Percentiles rank a stretch among this genome's conserved stretches.
These are phyloP conservation scores for Empidonax traillii DNA, from an alignment of 2,113 vertebrate genomes.

Conservation along the genomic window DNA sequence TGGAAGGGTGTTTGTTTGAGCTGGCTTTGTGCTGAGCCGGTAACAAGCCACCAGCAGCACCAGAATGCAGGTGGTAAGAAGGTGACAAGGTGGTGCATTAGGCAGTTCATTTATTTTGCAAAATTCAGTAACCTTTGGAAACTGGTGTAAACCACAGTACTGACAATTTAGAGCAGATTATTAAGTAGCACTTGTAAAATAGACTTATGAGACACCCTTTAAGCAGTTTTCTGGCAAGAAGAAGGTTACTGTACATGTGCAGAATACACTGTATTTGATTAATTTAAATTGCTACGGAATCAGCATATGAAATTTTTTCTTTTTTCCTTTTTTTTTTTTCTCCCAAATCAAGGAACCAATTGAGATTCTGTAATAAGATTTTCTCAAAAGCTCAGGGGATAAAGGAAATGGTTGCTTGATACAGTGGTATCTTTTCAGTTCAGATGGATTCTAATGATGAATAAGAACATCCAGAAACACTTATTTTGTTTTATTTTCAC, in stretches of 20 bases:
- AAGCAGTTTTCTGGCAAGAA: not conserved
- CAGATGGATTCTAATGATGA: not conserved
- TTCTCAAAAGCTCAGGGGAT: slow-evolving; percentile 12
- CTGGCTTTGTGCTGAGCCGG: not conserved
- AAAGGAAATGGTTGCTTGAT: not conserved
- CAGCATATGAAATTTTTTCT: not conserved
- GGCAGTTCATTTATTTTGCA: not conserved
- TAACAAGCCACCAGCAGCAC: not conserved
- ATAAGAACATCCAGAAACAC: not conserved
- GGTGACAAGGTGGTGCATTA: not conserved
- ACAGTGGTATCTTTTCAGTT: slow-evolving; percentile 4
- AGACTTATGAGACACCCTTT: not conserved
- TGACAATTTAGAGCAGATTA: not conserved
- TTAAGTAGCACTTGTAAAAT: not conserved
- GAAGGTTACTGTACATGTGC: not conserved
- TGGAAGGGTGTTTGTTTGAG: not conserved
- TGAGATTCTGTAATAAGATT: not conserved
- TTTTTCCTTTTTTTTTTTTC: not conserved
- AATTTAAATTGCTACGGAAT: slow-evolving; percentile 38
- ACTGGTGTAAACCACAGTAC: not conserved
- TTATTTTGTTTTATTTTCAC: slow-evolving; percentile 49
- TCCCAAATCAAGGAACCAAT: not conserved
- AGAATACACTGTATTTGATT: not conserved
- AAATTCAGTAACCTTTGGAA: not conserved
- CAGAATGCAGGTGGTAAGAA: not conserved